Conservation (phyloP, 2,888 invertebrate species). For the Vanessa cardui region DNA sequence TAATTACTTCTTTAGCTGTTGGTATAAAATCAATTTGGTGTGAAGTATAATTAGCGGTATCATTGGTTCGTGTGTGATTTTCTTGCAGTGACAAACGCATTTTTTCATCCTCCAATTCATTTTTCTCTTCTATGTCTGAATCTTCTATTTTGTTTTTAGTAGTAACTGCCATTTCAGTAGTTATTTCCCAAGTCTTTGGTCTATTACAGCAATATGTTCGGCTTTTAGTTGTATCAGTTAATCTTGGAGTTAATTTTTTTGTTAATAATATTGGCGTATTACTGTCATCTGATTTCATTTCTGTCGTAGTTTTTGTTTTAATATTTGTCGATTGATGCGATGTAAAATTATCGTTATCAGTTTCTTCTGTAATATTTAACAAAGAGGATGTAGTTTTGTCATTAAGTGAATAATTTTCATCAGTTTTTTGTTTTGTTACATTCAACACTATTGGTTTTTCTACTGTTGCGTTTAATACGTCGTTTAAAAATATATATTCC, state of each 20-base stretch:
- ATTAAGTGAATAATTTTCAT: not conserved
- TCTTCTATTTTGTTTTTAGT: not conserved
- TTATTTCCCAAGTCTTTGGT: slow-evolving; percentile 47
- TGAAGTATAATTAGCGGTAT: not conserved
- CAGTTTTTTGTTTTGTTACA: not conserved
- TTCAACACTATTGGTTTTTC: not conserved
- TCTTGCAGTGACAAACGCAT: not conserved
- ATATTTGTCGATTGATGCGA: not conserved
- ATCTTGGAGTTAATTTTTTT: not conserved
- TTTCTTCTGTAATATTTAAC: not conserved
- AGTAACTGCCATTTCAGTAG: slow-evolving; percentile 28
- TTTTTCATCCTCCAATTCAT: not conserved
- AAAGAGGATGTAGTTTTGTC: not conserved
- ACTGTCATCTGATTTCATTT: not conserved
- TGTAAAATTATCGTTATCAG: not conserved
- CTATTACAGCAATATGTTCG: slow-evolving; percentile 42
- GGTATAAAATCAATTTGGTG: not conserved
- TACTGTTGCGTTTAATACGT: not conserved
- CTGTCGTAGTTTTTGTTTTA: not conserved
- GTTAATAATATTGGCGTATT: slow-evolving; percentile 4
- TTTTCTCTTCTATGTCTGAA: not conserved
- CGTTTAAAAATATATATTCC: not conserved
- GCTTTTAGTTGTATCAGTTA: slow-evolving; percentile 2
- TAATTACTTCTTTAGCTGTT: not conserved
- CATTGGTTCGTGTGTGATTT: not conserved